These are phyloP conservation scores for Chloroceryle aenea DNA, from an alignment of 2,113 vertebrate genomes.

Conservation along the genomic window DNA sequence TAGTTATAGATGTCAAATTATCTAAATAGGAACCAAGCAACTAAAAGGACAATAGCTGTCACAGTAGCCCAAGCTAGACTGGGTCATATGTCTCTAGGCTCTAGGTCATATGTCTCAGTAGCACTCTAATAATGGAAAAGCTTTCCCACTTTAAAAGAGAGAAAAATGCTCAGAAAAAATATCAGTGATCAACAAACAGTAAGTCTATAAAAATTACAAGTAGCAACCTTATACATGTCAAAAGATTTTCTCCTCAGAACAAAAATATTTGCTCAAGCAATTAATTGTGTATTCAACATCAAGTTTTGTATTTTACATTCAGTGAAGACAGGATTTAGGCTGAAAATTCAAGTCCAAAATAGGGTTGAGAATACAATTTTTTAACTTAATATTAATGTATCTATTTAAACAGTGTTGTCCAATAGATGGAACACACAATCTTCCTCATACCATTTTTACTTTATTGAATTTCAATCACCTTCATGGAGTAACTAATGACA, in stretches of 20 bases:
- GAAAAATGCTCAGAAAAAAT: neutral
- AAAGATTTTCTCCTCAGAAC: neutral
- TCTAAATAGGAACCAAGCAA: neutral
- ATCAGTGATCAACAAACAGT: neutral
- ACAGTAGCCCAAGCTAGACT: neutral
- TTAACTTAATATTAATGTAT: neutral
- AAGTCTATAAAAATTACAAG: neutral
- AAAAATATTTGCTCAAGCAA: neutral
- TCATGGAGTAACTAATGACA: neutral
- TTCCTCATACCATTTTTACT: neutral
- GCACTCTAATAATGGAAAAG: neutral
- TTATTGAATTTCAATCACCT: neutral
- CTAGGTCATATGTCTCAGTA: neutral
- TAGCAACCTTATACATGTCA: neutral
- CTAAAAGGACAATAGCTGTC: neutral
- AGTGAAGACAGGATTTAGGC: neutral
- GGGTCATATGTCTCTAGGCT: neutral
- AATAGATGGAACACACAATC: neutral
- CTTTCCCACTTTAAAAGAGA: neutral
- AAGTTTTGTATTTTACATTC: neutral
- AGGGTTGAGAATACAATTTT: neutral
- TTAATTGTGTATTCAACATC: neutral
- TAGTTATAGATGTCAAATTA: neutral
- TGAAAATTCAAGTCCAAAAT: neutral
- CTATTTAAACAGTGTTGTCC: neutral